Conservation (phyloP, 1,140 invertebrate genomes). For the Tetramorium simillimum region DNA sequence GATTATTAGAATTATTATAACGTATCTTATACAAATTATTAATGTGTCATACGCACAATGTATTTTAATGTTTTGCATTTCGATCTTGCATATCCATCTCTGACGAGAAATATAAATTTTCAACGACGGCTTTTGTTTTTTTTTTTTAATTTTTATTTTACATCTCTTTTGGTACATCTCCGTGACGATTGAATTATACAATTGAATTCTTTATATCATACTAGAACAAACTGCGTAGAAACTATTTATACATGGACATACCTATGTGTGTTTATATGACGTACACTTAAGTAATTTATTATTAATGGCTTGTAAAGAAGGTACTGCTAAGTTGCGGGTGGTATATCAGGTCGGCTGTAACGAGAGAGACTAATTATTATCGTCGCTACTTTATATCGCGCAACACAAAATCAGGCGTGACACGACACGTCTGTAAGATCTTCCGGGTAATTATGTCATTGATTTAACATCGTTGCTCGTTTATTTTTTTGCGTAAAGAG, state of each 20-base stretch:
- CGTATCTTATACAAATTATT: slow-evolving; percentile 11
- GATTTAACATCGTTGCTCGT: slow-evolving; percentile 44
- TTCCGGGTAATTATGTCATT: slow-evolving; percentile 26
- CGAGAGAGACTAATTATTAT: slow-evolving; percentile 14
- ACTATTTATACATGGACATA: slow-evolving; percentile 68
- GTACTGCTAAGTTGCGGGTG: slow-evolving; percentile 51
- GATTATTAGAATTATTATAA: slow-evolving; percentile 32
- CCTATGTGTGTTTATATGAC: slow-evolving; percentile 71
- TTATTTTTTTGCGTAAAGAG: not conserved
- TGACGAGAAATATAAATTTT: not conserved
- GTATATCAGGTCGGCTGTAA: slow-evolving; percentile 48
- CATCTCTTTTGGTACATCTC: not conserved
- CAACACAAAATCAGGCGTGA: not conserved
- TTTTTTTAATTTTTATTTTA: not conserved
- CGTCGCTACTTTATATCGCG: not conserved
- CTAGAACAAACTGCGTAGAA: slow-evolving; percentile 37
- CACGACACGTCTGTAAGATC: not conserved
- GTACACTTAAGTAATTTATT: slow-evolving; percentile 72
- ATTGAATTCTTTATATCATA: slow-evolving; percentile 28
- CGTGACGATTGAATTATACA: not conserved
- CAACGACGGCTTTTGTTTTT: not conserved
- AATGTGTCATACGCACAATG: slow-evolving; percentile 31
- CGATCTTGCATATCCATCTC: slow-evolving; percentile 18
- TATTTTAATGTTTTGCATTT: slow-evolving; percentile 50
- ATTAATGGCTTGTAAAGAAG: slow-evolving; percentile 58